Percentiles rank a stretch among this genome's conserved stretches.
These are phyloP conservation scores for Scortum barcoo DNA, from an alignment of 2,113 vertebrate species.

Conservation along the genomic window DNA sequence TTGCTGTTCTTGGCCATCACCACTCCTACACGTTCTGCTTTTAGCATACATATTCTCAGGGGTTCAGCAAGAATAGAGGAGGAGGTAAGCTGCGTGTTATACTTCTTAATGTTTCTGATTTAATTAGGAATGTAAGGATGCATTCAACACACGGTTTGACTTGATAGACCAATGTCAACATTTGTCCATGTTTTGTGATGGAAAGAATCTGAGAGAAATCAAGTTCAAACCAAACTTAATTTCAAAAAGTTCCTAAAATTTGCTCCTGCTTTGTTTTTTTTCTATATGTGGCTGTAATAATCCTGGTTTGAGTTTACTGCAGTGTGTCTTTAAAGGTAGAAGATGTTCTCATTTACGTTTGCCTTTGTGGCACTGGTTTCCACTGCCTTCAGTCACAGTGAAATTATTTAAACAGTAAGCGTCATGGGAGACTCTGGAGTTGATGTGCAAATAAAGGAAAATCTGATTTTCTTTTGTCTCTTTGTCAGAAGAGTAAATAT, in stretches of 20 bases:
- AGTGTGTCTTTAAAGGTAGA: neutral
- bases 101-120: constrained; percentile 19
- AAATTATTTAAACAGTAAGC: constrained; percentile 6
- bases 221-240: neutral
- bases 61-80: constrained; percentile 34
- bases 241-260: neutral
- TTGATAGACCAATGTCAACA: neutral
- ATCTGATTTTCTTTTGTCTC: constrained; percentile 22
- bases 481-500: constrained; percentile 33
- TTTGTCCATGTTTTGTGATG: neutral
- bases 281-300: neutral
- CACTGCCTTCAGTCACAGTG: neutral
- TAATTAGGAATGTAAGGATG: neutral
- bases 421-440: neutral
- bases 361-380: neutral
- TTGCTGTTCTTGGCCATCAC: constrained; percentile 67
- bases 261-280: neutral
- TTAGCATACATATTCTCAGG: constrained; percentile 56
- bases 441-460: constrained; percentile 12
- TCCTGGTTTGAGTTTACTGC: neutral
- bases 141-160: neutral
- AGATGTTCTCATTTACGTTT: neutral
- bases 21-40: constrained; percentile 61
- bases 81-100: constrained; percentile 11
- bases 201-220: neutral